phyloP scores from a whole-genome alignment of 2,888 invertebrate genomes.

The Epistrophe grossulariae region DNA sequence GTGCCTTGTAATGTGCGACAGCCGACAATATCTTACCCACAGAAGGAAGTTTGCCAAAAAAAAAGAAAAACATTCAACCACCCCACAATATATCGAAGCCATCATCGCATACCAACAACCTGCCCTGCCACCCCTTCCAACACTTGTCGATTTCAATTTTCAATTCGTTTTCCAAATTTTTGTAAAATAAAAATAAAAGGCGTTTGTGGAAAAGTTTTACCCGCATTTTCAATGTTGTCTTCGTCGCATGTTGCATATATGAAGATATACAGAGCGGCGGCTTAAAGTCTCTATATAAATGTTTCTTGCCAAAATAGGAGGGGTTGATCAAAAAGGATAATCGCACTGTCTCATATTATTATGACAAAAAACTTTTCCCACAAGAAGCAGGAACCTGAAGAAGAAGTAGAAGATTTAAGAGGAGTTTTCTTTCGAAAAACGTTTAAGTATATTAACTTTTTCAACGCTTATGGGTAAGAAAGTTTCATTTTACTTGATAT shows the following conservation, averaged over 20 bases:
- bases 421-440: slow-evolving; percentile 50
- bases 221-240: slow-evolving; percentile 2
- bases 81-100: background rate
- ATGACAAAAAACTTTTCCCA: slow-evolving; percentile 64
- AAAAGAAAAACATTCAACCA: slow-evolving; percentile 7
- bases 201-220: slow-evolving; percentile 60
- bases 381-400: slow-evolving; percentile 1
- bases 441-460: slow-evolving; percentile 69
- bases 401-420: slow-evolving; percentile 45
- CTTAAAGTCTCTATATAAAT: slow-evolving; percentile 26
- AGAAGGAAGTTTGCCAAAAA: slow-evolving; percentile 31
- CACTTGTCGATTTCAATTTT: slow-evolving; percentile 65
- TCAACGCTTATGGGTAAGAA: slow-evolving; percentile 20
- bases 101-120: background rate
- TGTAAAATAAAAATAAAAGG: slow-evolving; percentile 46
- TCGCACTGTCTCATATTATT: slow-evolving; percentile 69
- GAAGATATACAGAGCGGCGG: slow-evolving; percentile 42
- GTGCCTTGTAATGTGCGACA: slow-evolving; percentile 34
- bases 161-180: slow-evolving; percentile 68
- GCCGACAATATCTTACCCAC: slow-evolving; percentile 44
- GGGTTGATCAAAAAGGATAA: slow-evolving; percentile 49
- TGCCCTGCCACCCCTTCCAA: background rate
- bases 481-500: slow-evolving; percentile 49
- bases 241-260: slow-evolving; percentile 68
- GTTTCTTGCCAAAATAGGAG: background rate